Base-by-base conservation (phyloP, 2,797 vertebrate genomes). In the Pteronotus mesoamericanus region DNA sequence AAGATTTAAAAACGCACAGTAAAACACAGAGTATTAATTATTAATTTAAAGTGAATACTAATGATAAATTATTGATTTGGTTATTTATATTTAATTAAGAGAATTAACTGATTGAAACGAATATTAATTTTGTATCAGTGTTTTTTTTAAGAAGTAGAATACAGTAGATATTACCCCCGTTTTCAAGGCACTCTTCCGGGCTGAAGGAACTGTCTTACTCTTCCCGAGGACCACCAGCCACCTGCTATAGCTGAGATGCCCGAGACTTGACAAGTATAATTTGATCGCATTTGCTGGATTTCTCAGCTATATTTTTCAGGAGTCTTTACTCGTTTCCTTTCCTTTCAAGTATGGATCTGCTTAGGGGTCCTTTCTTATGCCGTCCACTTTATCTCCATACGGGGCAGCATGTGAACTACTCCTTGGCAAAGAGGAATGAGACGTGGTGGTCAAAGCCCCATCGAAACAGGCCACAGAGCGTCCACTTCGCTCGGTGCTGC, bases 301-400 rank as follows among this genome's bases (percentile, higher is more conserved):
- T 32, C 53, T 26, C 24, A 5, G 26, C 64, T 12, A 0, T 4
- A 1, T 3, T 48, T 22, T 32, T 48, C n/a, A 9, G 0, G 1
- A 16, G 11, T 66, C 46, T 55, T 6, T 12, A 16, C 42, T 84
- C 24, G 10, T 37, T 46, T 39, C 82, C 39, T 84, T 86, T 64
- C 32, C 39, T 57, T 74, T 34, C 66, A 59, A 66, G 66, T 12
- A 24, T 24, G 39, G 46, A 3, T 24, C 39, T 68, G 61, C 37
- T 26, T 26, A 26, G 5, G 22, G 26, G 34, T 2, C 48, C 4
- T 42, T n/a, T 78, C 48, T 42, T 10, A 39, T 32, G 57, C 39
- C 37, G 59, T 2, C 48, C 37, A 32, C 82, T 53, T 57, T 57
- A 61, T 37, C 29, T 64, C 59, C 57, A 16, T 15, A 34, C 37